Evolutionary conservation across 2,888 invertebrate genomes (phyloP).

Genomic region (Erebia aethiops): DNA sequence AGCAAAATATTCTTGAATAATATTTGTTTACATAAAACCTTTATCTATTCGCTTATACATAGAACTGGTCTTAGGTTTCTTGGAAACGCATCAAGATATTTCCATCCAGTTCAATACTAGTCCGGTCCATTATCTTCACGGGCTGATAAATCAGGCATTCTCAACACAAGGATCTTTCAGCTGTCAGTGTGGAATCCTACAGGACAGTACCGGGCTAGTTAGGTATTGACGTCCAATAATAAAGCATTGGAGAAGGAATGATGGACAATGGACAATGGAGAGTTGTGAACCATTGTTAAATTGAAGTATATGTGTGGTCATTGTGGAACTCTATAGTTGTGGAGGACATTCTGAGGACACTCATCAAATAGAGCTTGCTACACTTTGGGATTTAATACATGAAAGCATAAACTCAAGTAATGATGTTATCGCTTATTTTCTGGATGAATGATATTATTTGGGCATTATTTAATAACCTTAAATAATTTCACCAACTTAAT

Average conservation of each 20-base stretch:
- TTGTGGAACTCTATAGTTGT: conserved; percentile 12
- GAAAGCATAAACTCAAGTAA: neutral
- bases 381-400: neutral
- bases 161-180: conserved; percentile 40
- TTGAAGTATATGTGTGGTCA: conserved; percentile 22
- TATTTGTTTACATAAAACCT: conserved; percentile 9
- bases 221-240: conserved; percentile 58
- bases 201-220: conserved; percentile 49
- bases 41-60: conserved; percentile 18
- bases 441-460: no score
- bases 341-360: neutral
- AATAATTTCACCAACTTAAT: no score
- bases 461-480: no score
- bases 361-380: neutral
- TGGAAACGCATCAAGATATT: conserved; percentile 22
- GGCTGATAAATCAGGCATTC: conserved; percentile 43
- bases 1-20: conserved; percentile 12
- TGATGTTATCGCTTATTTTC: no score
- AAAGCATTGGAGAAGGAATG: conserved; percentile 59
- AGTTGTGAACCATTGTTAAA: conserved; percentile 21
- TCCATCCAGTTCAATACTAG: conserved; percentile 30
- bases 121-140: conserved; percentile 34
- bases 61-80: conserved; percentile 13
- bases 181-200: conserved; percentile 41
- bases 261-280: conserved; percentile 42